A percentile compares a stretch with the other conserved stretches of the same genome.
phyloP scores from a whole-genome alignment of 2,113 vertebrate species.

The human (Homo sapiens) region GRCh38 chr1:5012501-5013000 shows the following conservation, averaged over 20 bases:
- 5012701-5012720: fast-evolving
- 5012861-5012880: not conserved
- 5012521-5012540: slow-evolving; percentile 66
- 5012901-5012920: not conserved
- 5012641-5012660: not conserved
- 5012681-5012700: not conserved
- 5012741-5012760: not conserved
- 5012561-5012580: slow-evolving; percentile 71
- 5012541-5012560: slow-evolving; percentile 79
- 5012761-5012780: too few species aligned
- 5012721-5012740: not conserved
- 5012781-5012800: not conserved
- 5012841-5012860: fast-evolving
- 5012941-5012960: not conserved
- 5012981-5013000: too few species aligned
- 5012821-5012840: not conserved
- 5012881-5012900: not conserved
- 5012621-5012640: slow-evolving; percentile 42
- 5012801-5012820: not conserved
- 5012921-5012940: too few species aligned
- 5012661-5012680: slow-evolving; percentile 32
- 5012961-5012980: not conserved
- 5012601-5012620: slow-evolving; percentile 44
- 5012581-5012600: slow-evolving; percentile 52
- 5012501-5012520: not conserved